A percentile compares a stretch with the other conserved stretches of the same genome.
Conservation (phyloP, 2,797 vertebrate genomes). For the Sebastes minor region DNA sequence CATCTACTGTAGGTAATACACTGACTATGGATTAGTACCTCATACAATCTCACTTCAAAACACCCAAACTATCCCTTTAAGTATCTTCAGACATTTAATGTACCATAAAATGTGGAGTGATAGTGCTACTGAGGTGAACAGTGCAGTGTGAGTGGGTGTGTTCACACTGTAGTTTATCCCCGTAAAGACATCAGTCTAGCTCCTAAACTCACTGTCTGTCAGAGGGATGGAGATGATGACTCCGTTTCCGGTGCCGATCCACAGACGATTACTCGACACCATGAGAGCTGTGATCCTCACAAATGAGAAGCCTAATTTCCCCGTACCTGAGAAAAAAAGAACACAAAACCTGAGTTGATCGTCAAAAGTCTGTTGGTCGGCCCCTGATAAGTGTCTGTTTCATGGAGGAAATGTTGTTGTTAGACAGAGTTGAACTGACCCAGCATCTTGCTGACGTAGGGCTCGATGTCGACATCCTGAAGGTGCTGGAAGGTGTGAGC, state of each 20-base stretch:
- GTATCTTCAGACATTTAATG: not conserved
- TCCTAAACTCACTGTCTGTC: slow-evolving; percentile 88
- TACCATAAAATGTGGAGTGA: not conserved
- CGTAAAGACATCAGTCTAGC: not conserved
- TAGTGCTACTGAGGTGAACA: not conserved
- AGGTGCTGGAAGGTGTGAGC: slow-evolving; percentile 96
- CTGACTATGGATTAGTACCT: not conserved
- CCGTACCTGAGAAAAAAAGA: slow-evolving; percentile 86
- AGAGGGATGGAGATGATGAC: slow-evolving; percentile 99
- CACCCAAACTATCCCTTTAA: not conserved
- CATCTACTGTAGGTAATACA: too few relatives aligned
- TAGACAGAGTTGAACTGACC: slow-evolving; percentile 79
- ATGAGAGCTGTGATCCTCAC: slow-evolving; percentile 97
- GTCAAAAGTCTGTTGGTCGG: too few relatives aligned
- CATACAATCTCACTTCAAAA: not conserved
- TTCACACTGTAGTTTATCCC: too few relatives aligned
- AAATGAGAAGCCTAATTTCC: slow-evolving; percentile 98
- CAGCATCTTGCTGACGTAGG: slow-evolving; percentile 99
- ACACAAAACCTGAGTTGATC: not conserved
- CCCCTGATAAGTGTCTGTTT: not conserved
- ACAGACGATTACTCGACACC: slow-evolving; percentile 94
- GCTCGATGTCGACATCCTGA: slow-evolving; percentile 98
- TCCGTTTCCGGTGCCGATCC: slow-evolving; percentile 98
- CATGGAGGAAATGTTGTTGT: too few relatives aligned
- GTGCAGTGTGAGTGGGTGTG: not conserved